Conservation (phyloP, 2,888 invertebrate genomes). For the Zhuqinia jingwanae region DNA sequence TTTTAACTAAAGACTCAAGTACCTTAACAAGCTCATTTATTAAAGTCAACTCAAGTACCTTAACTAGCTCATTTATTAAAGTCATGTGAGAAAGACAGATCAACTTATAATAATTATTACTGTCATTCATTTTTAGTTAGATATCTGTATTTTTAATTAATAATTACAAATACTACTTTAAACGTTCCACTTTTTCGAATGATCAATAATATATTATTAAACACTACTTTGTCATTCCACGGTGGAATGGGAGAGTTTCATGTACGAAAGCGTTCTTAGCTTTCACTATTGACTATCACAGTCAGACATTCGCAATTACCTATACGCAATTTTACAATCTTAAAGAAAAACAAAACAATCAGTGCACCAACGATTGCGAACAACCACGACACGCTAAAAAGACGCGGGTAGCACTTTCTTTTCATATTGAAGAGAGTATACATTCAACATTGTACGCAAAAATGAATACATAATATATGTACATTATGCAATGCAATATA, state of each 20-base stretch:
- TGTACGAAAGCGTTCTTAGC: constrained; percentile 49
- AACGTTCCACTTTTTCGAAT: constrained; percentile 3
- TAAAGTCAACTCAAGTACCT: constrained; percentile 45
- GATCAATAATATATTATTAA: no score
- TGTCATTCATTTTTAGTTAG: no score
- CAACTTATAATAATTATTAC: background rate
- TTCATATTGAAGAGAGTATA: no score
- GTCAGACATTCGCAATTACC: no score
- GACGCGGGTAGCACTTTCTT: background rate
- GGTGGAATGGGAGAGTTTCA: background rate
- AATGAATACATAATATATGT: background rate
- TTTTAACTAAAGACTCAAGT: no score
- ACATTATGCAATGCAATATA: no score
- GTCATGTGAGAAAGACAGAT: constrained; percentile 49
- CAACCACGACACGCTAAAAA: background rate
- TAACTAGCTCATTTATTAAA: constrained; percentile 55
- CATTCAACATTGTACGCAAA: no score
- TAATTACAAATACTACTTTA: background rate
- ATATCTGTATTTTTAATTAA: background rate
- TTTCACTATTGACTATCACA: constrained; percentile 49
- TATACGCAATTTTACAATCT: background rate
- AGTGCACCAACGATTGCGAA: background rate
- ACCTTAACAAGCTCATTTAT: no score
- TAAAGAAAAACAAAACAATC: background rate
- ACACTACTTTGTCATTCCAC: constrained; percentile 13